Evolutionary conservation across 2,113 vertebrate genomes (phyloP).

Genomic region (Passer domesticus): DNA sequence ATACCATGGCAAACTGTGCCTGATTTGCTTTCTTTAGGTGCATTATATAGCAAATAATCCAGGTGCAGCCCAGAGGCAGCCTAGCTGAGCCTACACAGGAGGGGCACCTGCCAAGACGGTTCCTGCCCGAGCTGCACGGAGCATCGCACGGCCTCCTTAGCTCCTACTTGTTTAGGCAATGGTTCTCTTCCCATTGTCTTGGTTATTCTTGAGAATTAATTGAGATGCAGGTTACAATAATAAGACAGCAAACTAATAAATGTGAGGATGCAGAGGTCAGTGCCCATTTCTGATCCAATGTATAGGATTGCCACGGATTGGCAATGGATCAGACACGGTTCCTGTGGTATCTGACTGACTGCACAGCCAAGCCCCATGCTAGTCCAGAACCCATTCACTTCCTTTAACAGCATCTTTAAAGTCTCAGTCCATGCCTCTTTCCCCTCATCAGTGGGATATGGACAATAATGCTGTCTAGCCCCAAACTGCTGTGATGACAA

Average conservation of each 20-base stretch:
- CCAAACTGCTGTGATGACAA: background rate
- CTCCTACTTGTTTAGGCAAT: background rate
- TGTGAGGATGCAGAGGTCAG: background rate
- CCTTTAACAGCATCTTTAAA: background rate
- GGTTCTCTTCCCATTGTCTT: background rate
- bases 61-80: background rate
- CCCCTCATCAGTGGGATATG: background rate
- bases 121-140: background rate
- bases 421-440: background rate
- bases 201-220: background rate
- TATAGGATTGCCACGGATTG: background rate
- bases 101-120: background rate
- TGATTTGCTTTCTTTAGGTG: background rate
- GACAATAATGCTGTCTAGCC: background rate
- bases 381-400: background rate
- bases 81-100: background rate
- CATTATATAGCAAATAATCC: background rate
- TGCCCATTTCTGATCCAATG: background rate
- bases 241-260: background rate
- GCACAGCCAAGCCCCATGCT: background rate
- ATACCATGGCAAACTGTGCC: background rate
- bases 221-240: background rate
- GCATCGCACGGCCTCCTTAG: rapidly evolving
- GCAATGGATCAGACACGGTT: background rate
- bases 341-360: background rate